phyloP scores from a whole-genome alignment of 1,140 invertebrate species.

The Trichonephila clavipes region DNA sequence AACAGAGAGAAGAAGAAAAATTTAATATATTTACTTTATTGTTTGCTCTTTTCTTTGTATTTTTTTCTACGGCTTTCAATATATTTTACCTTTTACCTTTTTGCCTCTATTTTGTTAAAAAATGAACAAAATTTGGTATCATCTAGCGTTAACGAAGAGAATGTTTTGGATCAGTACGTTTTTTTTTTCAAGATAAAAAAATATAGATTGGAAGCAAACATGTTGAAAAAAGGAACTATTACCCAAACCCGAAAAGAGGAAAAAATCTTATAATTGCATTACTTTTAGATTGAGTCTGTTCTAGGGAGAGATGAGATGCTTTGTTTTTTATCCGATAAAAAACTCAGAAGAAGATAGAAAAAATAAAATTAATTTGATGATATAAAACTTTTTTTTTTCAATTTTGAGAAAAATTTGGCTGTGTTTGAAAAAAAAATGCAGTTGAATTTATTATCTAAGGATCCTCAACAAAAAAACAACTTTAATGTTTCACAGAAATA shows the following conservation, averaged over 20 bases:
- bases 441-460: background rate
- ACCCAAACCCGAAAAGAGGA: constrained; percentile 2
- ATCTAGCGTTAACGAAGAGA: constrained; percentile 46
- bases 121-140: constrained; percentile 22
- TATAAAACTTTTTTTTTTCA: constrained; percentile 28
- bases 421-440: background rate
- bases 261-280: constrained; percentile 61
- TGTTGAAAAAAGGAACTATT: constrained; percentile 14
- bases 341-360: background rate
- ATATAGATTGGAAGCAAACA: constrained; percentile 24
- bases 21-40: constrained; percentile 51
- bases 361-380: constrained; percentile 22
- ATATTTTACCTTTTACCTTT: background rate
- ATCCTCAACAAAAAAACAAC: background rate
- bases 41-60: constrained; percentile 29
- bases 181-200: background rate
- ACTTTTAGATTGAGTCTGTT: constrained; percentile 54
- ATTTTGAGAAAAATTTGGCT: background rate
- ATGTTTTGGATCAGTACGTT: background rate
- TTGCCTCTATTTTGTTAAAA: constrained; percentile 19
- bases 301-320: constrained; percentile 23
- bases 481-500: background rate
- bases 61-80: constrained; percentile 19
- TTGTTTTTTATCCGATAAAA: background rate
- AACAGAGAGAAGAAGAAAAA: constrained; percentile 19